Conservation (phyloP, 2,888 invertebrate species). For the Blastobasis lacticolella region DNA sequence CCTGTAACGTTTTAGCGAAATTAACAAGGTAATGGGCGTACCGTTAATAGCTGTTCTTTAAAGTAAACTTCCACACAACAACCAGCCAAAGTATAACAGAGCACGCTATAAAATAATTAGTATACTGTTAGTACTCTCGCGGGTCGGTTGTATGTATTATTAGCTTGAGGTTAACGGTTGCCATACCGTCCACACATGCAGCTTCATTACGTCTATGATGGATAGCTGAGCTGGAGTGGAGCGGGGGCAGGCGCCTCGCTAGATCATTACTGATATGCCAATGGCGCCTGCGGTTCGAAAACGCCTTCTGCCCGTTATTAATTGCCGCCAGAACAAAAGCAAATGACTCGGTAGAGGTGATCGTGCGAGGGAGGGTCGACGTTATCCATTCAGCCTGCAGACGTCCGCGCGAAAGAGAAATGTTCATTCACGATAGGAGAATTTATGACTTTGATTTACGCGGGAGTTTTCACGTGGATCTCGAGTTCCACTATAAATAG, state of each 20-base stretch:
- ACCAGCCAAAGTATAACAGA: constrained; percentile 25
- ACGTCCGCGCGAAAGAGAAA: constrained; percentile 68
- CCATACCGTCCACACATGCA: constrained; percentile 30
- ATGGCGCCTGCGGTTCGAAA: constrained; percentile 59
- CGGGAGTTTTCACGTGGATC: constrained; percentile 61
- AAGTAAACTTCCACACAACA: constrained; percentile 14
- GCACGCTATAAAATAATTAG: constrained; percentile 51
- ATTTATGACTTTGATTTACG: constrained; percentile 73
- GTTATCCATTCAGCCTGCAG: constrained; percentile 70
- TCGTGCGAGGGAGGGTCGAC: constrained; percentile 65
- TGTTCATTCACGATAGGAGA: constrained; percentile 72
- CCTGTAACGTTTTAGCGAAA: background rate
- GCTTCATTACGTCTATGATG: constrained; percentile 52
- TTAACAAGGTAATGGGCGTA: background rate
- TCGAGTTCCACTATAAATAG: constrained; percentile 54
- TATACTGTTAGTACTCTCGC: constrained; percentile 25
- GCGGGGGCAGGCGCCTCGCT: constrained; percentile 40
- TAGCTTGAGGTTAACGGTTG: constrained; percentile 9
- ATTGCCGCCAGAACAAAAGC: constrained; percentile 72
- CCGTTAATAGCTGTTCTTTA: constrained; percentile 3
- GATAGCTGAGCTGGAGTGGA: constrained; percentile 41
- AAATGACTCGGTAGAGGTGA: constrained; percentile 72
- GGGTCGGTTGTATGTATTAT: constrained; percentile 13
- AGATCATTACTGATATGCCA: constrained; percentile 68
- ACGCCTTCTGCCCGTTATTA: constrained; percentile 69